These are phyloP conservation scores for Pemphredon lugubris DNA, from an alignment of 2,888 invertebrate genomes.

Conservation along the genomic window DNA sequence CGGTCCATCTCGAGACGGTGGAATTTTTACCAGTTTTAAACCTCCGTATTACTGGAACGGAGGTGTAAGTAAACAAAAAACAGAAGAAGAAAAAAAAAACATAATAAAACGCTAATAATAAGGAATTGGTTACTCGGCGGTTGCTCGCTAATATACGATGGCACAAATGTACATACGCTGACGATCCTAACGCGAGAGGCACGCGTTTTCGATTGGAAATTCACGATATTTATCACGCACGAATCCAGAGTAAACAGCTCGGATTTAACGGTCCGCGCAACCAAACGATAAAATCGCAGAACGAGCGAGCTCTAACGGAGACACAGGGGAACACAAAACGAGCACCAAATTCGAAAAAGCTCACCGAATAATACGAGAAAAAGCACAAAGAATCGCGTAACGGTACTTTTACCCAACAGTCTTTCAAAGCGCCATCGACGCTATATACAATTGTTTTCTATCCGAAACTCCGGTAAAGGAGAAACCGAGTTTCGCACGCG, in stretches of 20 bases:
- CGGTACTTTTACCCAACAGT: constrained; percentile 55
- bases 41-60: not conserved
- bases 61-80: not conserved
- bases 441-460: constrained; percentile 46
- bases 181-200: constrained; percentile 8
- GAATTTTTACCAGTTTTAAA: constrained; percentile 43
- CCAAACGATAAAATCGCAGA: too few relatives aligned
- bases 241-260: not conserved
- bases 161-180: constrained; percentile 10
- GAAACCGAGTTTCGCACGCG: too few relatives aligned
- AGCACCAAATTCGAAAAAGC: not conserved
- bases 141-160: constrained; percentile 9
- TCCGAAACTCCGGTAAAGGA: constrained; percentile 13
- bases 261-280: too few relatives aligned
- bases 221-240: constrained; percentile 44
- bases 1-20: not conserved
- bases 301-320: too few relatives aligned
- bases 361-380: not conserved
- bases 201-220: constrained; percentile 33
- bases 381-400: not conserved
- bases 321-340: too few relatives aligned
- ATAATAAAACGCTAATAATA: not conserved
- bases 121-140: not conserved
- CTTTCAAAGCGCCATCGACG: constrained; percentile 60
- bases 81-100: not conserved